Conservation (phyloP, 2,888 invertebrate species). For the Vanessa cardui region DNA sequence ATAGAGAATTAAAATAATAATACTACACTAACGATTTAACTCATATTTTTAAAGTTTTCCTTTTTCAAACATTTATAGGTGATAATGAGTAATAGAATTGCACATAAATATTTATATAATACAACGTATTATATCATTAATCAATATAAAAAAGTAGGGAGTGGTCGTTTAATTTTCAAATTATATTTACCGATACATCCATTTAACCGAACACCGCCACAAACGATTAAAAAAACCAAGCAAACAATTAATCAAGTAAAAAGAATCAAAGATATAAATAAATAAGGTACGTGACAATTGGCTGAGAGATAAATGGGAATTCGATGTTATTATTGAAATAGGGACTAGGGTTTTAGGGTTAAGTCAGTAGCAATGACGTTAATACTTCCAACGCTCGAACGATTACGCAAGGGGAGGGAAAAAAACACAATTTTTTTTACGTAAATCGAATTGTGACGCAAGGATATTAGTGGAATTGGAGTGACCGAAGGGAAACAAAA, state of each 20-base stretch:
- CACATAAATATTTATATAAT: neutral
- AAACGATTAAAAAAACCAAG: constrained; percentile 57
- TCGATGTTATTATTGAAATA: constrained; percentile 56
- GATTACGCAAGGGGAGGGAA: constrained; percentile 60
- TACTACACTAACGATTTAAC: too few relatives aligned
- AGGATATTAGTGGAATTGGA: constrained; percentile 72
- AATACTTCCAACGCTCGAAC: constrained; percentile 66
- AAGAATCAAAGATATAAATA: constrained; percentile 52
- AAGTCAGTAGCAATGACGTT: constrained; percentile 57
- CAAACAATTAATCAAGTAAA: constrained; percentile 63
- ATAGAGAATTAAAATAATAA: neutral
- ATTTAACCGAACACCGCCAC: constrained; percentile 66
- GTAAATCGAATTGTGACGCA: constrained; percentile 73
- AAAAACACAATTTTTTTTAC: constrained; percentile 58
- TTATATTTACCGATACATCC: constrained; percentile 47
- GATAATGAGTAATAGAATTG: neutral
- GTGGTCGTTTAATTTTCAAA: constrained; percentile 31
- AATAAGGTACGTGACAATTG: constrained; percentile 53
- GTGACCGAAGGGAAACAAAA: constrained; percentile 71
- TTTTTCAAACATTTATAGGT: neutral
- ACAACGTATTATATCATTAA: constrained; percentile 30
- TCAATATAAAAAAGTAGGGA: constrained; percentile 39
- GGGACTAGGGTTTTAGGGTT: constrained; percentile 47
- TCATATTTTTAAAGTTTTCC: neutral
- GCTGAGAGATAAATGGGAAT: constrained; percentile 56